Evolutionary conservation across 2,888 invertebrate genomes (phyloP).

Genomic region (Leucoma salicis): DNA sequence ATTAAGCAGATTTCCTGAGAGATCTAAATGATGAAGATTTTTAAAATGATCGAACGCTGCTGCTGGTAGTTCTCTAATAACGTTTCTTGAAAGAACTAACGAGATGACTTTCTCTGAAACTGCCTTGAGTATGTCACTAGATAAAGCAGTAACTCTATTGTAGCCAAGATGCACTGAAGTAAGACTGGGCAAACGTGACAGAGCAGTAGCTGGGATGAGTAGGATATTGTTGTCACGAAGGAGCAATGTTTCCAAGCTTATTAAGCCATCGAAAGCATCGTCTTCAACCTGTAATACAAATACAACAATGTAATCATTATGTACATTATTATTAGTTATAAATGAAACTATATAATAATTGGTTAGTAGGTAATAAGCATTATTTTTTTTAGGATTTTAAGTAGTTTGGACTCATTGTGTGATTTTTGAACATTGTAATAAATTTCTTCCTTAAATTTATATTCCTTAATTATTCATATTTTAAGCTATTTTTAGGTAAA

Average conservation of each 20-base stretch:
- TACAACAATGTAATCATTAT: neutral
- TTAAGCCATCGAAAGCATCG: slow-evolving; percentile 92
- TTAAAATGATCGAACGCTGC: slow-evolving; percentile 91
- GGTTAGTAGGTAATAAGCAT: too few relatives aligned
- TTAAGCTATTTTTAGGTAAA: too few relatives aligned
- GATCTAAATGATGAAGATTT: slow-evolving; percentile 86
- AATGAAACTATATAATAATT: too few relatives aligned
- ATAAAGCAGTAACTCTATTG: slow-evolving; percentile 93
- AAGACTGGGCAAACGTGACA: slow-evolving; percentile 89
- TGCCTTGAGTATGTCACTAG: slow-evolving; percentile 88
- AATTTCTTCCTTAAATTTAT: too few relatives aligned
- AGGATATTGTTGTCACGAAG: slow-evolving; percentile 94
- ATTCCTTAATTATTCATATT: too few relatives aligned
- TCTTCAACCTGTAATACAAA: slow-evolving; percentile 87
- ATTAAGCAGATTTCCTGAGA: slow-evolving; percentile 90
- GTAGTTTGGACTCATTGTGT: too few relatives aligned
- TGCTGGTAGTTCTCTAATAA: slow-evolving; percentile 92
- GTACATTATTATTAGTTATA: neutral
- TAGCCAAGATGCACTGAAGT: slow-evolving; percentile 90
- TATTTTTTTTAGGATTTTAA: too few relatives aligned
- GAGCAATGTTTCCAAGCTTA: slow-evolving; percentile 88
- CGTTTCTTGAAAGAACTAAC: slow-evolving; percentile 90
- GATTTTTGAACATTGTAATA: too few relatives aligned
- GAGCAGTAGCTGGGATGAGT: slow-evolving; percentile 90
- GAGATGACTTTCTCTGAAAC: slow-evolving; percentile 87